Conservation (phyloP, 1,140 invertebrate genomes). For the Drosophila nigrodunni region DNA sequence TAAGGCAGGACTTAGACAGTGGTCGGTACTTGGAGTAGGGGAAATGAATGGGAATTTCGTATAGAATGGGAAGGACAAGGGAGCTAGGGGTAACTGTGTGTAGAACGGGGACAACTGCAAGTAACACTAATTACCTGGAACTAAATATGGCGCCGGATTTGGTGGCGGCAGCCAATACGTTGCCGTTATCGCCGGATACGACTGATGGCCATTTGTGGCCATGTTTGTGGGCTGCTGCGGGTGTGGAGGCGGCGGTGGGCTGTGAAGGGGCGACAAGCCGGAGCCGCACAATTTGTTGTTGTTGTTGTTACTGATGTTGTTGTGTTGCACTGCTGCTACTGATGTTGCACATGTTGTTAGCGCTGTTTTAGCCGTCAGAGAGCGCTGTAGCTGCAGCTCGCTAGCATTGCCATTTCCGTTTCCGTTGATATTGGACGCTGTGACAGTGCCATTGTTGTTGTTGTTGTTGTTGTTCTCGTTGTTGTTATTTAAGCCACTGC, state of each 20-base stretch:
- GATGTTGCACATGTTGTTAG: slow-evolving; percentile 58
- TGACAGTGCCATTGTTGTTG: slow-evolving; percentile 41
- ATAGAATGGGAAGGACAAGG: neutral
- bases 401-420: slow-evolving; percentile 79
- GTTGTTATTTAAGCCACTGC: slow-evolving; percentile 64
- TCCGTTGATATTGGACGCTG: slow-evolving; percentile 69
- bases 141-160: slow-evolving; percentile 90
- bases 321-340: slow-evolving; percentile 35
- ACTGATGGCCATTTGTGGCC: slow-evolving; percentile 84
- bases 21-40: neutral
- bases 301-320: too few relatives aligned
- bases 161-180: slow-evolving; percentile 92
- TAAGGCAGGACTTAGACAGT: too few relatives aligned
- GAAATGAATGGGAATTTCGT: neutral
- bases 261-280: slow-evolving; percentile 47
- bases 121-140: slow-evolving; percentile 88
- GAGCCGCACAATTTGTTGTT: slow-evolving; percentile 55
- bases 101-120: slow-evolving; percentile 39
- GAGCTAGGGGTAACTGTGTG: slow-evolving; percentile 3
- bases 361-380: slow-evolving; percentile 51
- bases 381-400: slow-evolving; percentile 50
- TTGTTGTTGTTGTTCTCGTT: slow-evolving; percentile 41
- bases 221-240: slow-evolving; percentile 70
- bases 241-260: slow-evolving; percentile 55
- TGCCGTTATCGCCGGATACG: slow-evolving; percentile 91